phyloP scores from a whole-genome alignment of 2,797 vertebrate genomes.

The Tangara arthus region DNA sequence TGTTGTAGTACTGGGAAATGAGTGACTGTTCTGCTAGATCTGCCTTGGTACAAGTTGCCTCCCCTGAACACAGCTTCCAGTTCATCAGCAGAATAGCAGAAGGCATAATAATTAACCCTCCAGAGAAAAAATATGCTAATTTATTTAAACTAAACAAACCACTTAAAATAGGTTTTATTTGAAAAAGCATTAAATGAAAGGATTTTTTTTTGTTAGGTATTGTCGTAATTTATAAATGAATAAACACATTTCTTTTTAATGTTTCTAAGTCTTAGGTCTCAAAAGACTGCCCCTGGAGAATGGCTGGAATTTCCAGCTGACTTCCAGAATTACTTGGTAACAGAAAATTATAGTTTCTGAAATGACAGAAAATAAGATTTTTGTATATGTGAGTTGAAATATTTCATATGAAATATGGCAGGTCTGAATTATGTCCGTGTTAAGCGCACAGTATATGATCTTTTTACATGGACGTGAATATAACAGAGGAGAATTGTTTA shows the following conservation, averaged over 20 bases:
- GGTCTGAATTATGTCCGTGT: accelerated
- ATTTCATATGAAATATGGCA: neutral
- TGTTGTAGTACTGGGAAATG: slow-evolving; percentile 26
- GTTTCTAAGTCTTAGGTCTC: neutral
- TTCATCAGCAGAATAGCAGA: neutral
- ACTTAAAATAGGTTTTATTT: neutral
- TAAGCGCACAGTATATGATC: neutral
- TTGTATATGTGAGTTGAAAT: neutral
- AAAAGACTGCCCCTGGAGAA: neutral
- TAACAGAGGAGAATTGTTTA: neutral
- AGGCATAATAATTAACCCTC: neutral
- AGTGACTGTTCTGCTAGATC: slow-evolving; percentile 1
- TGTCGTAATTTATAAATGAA: neutral
- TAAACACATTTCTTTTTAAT: neutral
- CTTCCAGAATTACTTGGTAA: neutral
- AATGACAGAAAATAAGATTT: neutral
- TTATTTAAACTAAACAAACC: slow-evolving; percentile 1
- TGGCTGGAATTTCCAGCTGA: neutral
- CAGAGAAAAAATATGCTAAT: neutral
- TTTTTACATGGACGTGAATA: neutral
- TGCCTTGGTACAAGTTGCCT: slow-evolving; percentile 33
- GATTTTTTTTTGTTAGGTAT: neutral
- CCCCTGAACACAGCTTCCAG: neutral
- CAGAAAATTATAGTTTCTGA: neutral
- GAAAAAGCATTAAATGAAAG: neutral